A percentile compares a stretch with the other conserved stretches of the same genome.
Conservation (phyloP, 2,888 invertebrate species). For the Hemicrepidius hirtus region DNA sequence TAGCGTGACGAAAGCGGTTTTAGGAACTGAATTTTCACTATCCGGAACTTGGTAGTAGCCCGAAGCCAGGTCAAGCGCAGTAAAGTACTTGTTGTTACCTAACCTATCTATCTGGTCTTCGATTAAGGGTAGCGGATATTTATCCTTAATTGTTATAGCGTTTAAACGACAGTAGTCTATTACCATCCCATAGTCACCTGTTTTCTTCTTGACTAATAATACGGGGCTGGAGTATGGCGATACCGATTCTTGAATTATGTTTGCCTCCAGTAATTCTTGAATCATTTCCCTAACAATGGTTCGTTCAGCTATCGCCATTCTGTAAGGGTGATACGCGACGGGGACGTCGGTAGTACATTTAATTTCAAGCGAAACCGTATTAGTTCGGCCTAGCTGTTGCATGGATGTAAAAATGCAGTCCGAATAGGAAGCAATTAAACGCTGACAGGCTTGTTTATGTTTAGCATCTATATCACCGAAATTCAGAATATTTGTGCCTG, state of each 20-base stretch:
- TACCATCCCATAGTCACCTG: neutral
- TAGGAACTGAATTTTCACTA: slow-evolving; percentile 52
- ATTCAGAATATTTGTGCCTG: too few species aligned
- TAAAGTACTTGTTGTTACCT: too few species aligned
- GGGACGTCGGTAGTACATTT: too few species aligned
- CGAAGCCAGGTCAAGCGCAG: neutral
- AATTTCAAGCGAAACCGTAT: too few species aligned
- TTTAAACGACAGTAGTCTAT: neutral
- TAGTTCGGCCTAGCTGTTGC: too few species aligned
- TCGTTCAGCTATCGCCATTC: neutral
- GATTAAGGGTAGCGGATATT: too few species aligned
- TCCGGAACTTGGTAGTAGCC: neutral
- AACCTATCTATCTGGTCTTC: too few species aligned
- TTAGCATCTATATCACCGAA: too few species aligned
- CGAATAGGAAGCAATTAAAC: too few species aligned
- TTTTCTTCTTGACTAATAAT: neutral
- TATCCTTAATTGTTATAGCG: too few species aligned
- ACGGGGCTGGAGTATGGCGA: neutral
- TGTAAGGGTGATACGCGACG: slow-evolving; percentile 23
- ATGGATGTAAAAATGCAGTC: too few species aligned
- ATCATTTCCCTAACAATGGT: slow-evolving; percentile 1
- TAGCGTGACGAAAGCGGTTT: slow-evolving; percentile 63
- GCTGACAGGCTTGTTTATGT: too few species aligned
- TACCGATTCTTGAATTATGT: neutral
- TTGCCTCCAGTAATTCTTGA: slow-evolving; percentile 1